Conservation (phyloP, 2,888 invertebrate genomes). For the Caenorhabditis sp. region DNA sequence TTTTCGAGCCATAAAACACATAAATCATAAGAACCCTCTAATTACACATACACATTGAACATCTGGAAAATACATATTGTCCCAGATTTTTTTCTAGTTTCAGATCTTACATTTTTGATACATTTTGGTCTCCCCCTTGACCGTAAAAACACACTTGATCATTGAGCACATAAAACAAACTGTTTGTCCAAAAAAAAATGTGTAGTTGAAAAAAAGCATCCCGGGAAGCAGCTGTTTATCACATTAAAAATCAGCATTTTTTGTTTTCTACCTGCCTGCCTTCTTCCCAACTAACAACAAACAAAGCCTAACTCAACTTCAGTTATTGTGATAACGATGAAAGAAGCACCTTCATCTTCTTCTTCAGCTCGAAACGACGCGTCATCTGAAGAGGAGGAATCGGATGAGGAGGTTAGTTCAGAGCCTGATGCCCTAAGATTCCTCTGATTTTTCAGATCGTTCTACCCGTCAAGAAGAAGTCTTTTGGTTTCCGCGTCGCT, state of each 20-base stretch:
- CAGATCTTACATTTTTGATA: too few species aligned
- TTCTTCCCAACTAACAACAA: background rate
- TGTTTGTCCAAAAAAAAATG: too few species aligned
- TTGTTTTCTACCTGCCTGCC: background rate
- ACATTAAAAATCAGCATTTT: background rate
- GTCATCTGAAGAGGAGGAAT: slow-evolving; percentile 50
- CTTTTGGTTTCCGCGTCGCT: slow-evolving; percentile 42
- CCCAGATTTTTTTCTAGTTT: too few species aligned
- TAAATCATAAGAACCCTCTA: too few species aligned
- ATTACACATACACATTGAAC: too few species aligned
- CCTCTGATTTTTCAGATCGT: slow-evolving; percentile 4
- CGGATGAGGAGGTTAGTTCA: slow-evolving; percentile 43
- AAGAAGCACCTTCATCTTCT: background rate
- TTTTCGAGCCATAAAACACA: too few species aligned
- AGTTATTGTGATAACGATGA: slow-evolving; percentile 11
- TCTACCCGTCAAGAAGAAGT: slow-evolving; percentile 10
- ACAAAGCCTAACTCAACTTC: background rate
- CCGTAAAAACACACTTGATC: too few species aligned
- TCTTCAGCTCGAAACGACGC: slow-evolving; percentile 1
- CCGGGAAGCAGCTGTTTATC: too few species aligned
- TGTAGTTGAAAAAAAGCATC: too few species aligned
- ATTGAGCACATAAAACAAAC: too few species aligned
- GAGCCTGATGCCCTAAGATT: background rate
- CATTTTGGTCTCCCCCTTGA: too few species aligned
- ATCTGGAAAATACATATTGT: too few species aligned